Evolutionary conservation across 2,888 invertebrate species (phyloP).

Genomic region (Smittia aterrima): DNA sequence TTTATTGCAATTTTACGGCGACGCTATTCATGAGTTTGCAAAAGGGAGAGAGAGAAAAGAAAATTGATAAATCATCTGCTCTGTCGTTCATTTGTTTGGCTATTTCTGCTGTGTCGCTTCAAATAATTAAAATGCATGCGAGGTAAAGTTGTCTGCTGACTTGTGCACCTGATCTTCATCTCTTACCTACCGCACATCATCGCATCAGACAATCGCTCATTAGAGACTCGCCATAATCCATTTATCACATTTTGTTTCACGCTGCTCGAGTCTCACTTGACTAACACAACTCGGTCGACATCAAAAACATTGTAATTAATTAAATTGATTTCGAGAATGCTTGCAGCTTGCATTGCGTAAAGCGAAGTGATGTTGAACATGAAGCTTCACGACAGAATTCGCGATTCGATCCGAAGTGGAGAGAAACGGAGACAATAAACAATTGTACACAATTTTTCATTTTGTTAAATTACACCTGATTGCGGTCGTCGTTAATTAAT

Average conservation of each 20-base stretch:
- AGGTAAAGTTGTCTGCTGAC: neutral
- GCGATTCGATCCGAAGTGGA: neutral
- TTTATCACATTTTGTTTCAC: neutral
- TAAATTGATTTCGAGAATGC: conserved; percentile 12
- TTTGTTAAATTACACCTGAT: conserved; percentile 41
- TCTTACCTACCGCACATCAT: neutral
- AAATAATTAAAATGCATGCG: neutral
- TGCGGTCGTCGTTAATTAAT: conserved; percentile 26
- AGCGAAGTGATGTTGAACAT: conserved; percentile 20
- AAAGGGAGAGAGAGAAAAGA: neutral
- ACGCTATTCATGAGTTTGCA: neutral
- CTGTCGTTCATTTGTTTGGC: neutral
- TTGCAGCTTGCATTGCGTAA: neutral
- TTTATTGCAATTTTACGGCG: conserved; percentile 2
- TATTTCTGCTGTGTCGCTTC: neutral
- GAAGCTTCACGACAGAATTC: neutral
- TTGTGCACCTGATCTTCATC: neutral
- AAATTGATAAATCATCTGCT: conserved; percentile 9
- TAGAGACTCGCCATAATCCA: neutral
- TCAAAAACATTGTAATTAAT: conserved; percentile 21
- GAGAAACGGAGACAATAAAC: conserved; percentile 24
- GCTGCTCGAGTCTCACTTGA: neutral
- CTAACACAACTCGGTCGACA: neutral
- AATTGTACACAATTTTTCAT: conserved; percentile 34
- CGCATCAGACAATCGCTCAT: neutral